A percentile compares a stretch with the other conserved stretches of the same genome.
These are phyloP conservation scores for Lasius fuliginosus DNA, from an alignment of 2,888 invertebrate genomes.

Conservation along the genomic window DNA sequence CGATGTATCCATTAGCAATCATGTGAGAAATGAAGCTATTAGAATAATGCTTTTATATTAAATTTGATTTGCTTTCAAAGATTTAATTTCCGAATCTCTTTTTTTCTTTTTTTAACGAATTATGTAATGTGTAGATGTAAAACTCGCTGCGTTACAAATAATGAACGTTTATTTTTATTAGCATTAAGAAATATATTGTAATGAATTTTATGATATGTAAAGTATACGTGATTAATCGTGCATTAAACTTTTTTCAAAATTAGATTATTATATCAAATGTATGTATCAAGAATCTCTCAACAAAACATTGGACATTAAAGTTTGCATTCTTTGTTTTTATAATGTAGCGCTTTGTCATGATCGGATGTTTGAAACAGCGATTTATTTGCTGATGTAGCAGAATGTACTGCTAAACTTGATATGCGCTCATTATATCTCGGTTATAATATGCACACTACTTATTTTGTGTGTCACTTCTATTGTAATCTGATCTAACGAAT, in stretches of 20 bases:
- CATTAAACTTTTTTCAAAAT: neutral
- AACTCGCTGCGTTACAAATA: neutral
- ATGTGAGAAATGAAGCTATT: neutral
- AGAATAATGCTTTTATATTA: constrained; percentile 16
- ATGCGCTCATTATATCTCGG: neutral
- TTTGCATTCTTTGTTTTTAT: constrained; percentile 1
- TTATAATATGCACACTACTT: constrained; percentile 9
- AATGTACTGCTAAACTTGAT: neutral
- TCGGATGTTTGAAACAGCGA: neutral
- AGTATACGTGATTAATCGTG: no score
- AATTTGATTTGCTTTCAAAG: neutral
- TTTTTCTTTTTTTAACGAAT: neutral
- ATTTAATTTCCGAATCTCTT: neutral
- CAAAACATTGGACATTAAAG: neutral
- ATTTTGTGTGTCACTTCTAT: neutral
- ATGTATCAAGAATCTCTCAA: neutral
- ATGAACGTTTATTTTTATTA: neutral
- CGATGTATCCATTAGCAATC: neutral
- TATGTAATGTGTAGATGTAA: neutral
- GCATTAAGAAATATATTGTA: neutral
- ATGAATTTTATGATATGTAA: neutral
- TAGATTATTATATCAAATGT: neutral
- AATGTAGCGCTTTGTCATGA: neutral
- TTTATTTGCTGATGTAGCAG: constrained; percentile 28
- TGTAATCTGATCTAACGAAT: constrained; percentile 3